Percentiles rank a stretch among this genome's conserved stretches.
Evolutionary conservation across 2,888 invertebrate genomes (phyloP).

Genomic region (Brachyptera risi): DNA sequence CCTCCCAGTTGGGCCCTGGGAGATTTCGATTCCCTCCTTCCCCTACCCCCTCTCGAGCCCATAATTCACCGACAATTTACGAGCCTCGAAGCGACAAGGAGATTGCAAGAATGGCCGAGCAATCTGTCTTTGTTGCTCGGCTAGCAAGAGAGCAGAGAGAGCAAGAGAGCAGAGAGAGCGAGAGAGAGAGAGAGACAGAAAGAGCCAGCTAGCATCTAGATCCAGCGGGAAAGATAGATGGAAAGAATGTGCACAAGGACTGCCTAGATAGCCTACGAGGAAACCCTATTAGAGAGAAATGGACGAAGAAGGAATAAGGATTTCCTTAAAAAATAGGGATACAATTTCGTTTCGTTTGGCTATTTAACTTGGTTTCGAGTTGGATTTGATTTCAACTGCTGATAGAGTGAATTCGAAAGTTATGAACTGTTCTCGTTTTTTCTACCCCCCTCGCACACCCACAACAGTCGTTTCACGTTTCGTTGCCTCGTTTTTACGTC

Average conservation of each 20-base stretch:
- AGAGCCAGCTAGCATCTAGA: constrained; percentile 15
- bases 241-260: neutral
- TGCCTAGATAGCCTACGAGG: neutral
- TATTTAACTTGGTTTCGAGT: constrained; percentile 7
- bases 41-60: constrained; percentile 43
- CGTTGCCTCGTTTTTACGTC: no score
- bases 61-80: constrained; percentile 84
- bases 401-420: neutral
- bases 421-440: constrained; percentile 5
- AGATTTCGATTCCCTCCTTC: constrained; percentile 33
- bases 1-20: constrained; percentile 13
- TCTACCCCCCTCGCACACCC: no score
- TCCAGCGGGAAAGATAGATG: neutral
- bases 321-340: neutral
- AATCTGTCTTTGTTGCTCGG: constrained; percentile 64
- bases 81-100: constrained; percentile 88
- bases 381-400: neutral
- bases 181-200: constrained; percentile 23
- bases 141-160: constrained; percentile 26
- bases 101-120: constrained; percentile 90
- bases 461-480: no score
- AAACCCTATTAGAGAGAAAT: constrained; percentile 15
- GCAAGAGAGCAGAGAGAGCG: constrained; percentile 26
- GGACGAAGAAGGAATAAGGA: neutral
- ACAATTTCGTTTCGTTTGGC: constrained; percentile 5